A percentile compares a stretch with the other conserved stretches of the same genome.
Evolutionary conservation across 1,140 invertebrate species (phyloP).

Genomic region (Idris sp.): DNA sequence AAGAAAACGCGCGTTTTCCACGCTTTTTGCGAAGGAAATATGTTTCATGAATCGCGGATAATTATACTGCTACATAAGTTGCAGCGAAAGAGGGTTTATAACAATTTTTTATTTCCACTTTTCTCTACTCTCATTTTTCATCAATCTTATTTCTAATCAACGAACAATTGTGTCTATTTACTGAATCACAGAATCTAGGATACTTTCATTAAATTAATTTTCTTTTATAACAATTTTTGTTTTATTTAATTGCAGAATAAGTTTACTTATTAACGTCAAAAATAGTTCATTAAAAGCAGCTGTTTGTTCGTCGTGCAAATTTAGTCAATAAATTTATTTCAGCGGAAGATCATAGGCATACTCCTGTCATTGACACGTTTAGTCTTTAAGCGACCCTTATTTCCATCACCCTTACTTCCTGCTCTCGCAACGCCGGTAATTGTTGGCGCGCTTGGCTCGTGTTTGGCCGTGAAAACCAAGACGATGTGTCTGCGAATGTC

Average conservation of each 20-base stretch:
- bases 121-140: too few relatives aligned
- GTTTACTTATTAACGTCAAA: too few relatives aligned
- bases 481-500: too few relatives aligned
- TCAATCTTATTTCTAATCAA: too few relatives aligned
- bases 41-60: constrained; percentile 35
- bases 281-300: background rate
- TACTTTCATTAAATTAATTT: too few relatives aligned
- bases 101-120: too few relatives aligned
- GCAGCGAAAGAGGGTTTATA: background rate
- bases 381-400: constrained; percentile 59
- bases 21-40: constrained; percentile 46
- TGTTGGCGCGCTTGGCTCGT: constrained; percentile 41
- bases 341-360: constrained; percentile 61
- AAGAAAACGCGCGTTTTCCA: constrained; percentile 43
- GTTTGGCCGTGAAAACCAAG: constrained; percentile 42
- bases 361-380: constrained; percentile 60
- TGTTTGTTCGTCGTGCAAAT: constrained; percentile 1
- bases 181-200: too few relatives aligned
- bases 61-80: constrained; percentile 11
- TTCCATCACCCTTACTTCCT: constrained; percentile 60
- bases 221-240: too few relatives aligned
- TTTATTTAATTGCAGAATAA: too few relatives aligned
- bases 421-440: constrained; percentile 44
- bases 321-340: constrained; percentile 28
- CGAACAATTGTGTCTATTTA: too few relatives aligned